These are phyloP conservation scores for Zaprionus africanus DNA, from an alignment of 1,140 invertebrate species.

Conservation along the genomic window DNA sequence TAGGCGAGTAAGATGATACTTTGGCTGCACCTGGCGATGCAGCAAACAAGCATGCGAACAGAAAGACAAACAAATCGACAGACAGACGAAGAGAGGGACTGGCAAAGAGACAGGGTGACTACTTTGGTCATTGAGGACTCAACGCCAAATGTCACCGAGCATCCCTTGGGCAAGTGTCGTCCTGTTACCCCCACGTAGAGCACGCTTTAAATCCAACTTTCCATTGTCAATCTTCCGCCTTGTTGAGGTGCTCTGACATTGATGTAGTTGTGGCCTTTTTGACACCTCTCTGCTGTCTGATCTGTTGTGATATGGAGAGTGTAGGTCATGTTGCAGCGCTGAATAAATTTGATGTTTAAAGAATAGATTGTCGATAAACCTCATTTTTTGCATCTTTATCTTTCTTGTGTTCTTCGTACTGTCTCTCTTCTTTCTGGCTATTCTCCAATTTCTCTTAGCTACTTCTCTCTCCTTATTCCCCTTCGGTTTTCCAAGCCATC, in stretches of 20 bases:
- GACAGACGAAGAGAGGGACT: neutral
- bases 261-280: too few relatives aligned
- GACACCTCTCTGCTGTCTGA: too few relatives aligned
- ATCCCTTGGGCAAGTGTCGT: conserved; percentile 17
- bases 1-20: conserved; percentile 19
- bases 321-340: too few relatives aligned
- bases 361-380: too few relatives aligned
- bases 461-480: too few relatives aligned
- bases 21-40: conserved; percentile 10
- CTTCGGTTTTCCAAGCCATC: too few relatives aligned
- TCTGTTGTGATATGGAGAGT: too few relatives aligned
- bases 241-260: too few relatives aligned
- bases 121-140: conserved; percentile 34
- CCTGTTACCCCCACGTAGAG: neutral
- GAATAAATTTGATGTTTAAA: too few relatives aligned
- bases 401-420: too few relatives aligned
- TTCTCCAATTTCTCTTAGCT: conserved; percentile 9
- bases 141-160: conserved; percentile 21
- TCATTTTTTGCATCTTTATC: too few relatives aligned
- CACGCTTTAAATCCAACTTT: neutral
- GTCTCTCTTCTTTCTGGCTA: neutral
- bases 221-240: neutral
- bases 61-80: neutral
- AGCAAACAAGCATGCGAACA: conserved; percentile 38
- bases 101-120: neutral